Base-by-base conservation (phyloP, 2,888 invertebrate genomes). In the Nesidiocoris tenuis region DNA sequence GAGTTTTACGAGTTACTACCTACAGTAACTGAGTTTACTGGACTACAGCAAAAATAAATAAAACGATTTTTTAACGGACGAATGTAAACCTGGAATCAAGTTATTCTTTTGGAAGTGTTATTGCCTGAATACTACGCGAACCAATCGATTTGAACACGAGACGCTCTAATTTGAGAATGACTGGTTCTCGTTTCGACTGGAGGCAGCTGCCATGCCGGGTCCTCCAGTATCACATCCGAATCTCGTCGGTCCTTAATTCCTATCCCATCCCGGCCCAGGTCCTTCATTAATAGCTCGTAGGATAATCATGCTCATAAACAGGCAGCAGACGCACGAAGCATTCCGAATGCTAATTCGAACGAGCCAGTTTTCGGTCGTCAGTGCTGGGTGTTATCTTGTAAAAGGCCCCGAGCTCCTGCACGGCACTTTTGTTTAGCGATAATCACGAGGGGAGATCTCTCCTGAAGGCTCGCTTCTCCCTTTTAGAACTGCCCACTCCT, bases 401-500 rank as follows among this genome's bases (percentile, higher is more conserved):
- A 39, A 39, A 39, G 39, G 5, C 39, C 39, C 39, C 39, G 39
- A 39, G 39, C 39, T 39, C 39, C 39, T 39, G 39, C 12, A 39
- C 39, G 39, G 39, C 39, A 39, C 39, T 39, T 39, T 39, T 39
- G 12, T 39, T 39, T 39, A 39, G 39, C 39, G 39, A 39, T 39
- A 39, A 39, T 39, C 39, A 39, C 39, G 39, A 39, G 39, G 39
- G 39, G 39, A 39, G 39, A 39, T 39, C 39, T 70, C 70, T 22
- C 24, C 57, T 3, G 21, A 19, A 55, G 61, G 65, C 25, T 18
- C 17, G 39, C 18, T 16, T 65, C 39, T 70, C 24, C 18, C 23
- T 22, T 67, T 17, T 67, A 70, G 12, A 39, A 70, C 70, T 70
- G 59, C 70, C 70, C 70, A 24, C 55, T 67, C 67, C 39, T 39